Percentiles rank a stretch among this genome's conserved stretches.
Conservation (phyloP, 2,797 vertebrate genomes). For the Bovichtus diacanthus region DNA sequence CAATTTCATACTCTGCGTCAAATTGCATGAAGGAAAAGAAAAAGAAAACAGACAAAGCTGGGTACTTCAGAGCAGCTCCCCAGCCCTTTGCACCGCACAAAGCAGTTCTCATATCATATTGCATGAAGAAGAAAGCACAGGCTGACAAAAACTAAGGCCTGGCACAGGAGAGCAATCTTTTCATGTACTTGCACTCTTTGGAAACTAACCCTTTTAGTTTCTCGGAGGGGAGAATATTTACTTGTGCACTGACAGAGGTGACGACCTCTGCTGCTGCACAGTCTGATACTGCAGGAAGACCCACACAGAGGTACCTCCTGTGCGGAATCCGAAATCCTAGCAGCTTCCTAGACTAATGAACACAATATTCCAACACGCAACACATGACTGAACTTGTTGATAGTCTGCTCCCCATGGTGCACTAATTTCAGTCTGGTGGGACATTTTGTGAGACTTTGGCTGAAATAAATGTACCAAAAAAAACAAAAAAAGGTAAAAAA, state of each 20-base stretch:
- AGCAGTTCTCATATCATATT: constrained; percentile 10
- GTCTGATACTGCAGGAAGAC: constrained; percentile 22
- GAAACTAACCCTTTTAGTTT: constrained; percentile 30
- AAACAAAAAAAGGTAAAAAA: constrained; percentile 10
- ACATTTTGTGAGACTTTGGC: not conserved
- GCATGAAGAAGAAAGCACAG: constrained; percentile 22
- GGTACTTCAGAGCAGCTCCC: not conserved
- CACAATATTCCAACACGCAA: constrained; percentile 6
- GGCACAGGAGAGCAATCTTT: not conserved
- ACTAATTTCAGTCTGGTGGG: constrained; percentile 7
- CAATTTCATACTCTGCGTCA: constrained; percentile 1
- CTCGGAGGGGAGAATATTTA: constrained; percentile 10
- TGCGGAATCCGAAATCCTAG: constrained; percentile 32
- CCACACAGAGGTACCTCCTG: not conserved
- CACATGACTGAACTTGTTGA: constrained; percentile 20
- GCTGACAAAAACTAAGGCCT: constrained; percentile 16
- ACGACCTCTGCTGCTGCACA: constrained; percentile 24
- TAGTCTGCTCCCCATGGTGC: constrained; percentile 9
- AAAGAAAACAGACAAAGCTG: not conserved
- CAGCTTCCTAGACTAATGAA: constrained; percentile 28
- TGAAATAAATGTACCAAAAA: constrained; percentile 3
- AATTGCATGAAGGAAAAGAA: not conserved
- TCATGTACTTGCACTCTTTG: not conserved
- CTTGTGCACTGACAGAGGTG: constrained; percentile 29
- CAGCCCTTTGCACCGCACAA: not conserved